A percentile compares a stretch with the other conserved stretches of the same genome.
These are phyloP conservation scores for Tachina fera DNA, from an alignment of 2,888 invertebrate species.

Conservation along the genomic window DNA sequence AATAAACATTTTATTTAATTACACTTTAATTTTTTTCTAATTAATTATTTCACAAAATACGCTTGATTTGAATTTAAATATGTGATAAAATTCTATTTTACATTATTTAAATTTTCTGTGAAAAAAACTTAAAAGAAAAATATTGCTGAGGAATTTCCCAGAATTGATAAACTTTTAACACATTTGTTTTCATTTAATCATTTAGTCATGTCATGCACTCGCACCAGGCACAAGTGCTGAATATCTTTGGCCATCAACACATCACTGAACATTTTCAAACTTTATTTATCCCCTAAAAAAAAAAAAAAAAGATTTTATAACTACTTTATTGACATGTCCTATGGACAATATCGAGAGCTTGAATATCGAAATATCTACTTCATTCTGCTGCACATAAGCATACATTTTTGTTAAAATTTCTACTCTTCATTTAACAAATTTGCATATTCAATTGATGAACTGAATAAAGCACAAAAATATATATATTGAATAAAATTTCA, in stretches of 20 bases:
- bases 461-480: constrained; percentile 18
- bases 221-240: constrained; percentile 20
- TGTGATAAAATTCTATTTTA: neutral
- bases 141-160: neutral
- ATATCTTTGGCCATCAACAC: constrained; percentile 12
- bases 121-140: neutral
- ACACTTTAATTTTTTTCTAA: no score
- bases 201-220: neutral
- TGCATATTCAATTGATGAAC: constrained; percentile 66
- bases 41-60: no score
- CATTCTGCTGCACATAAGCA: neutral
- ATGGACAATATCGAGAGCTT: constrained; percentile 53
- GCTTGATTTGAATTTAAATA: neutral
- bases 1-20: no score
- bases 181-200: neutral
- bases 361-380: constrained; percentile 8
- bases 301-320: constrained; percentile 13
- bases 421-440: constrained; percentile 67
- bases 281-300: neutral
- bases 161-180: neutral
- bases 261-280: constrained; percentile 10
- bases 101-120: neutral
- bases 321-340: constrained; percentile 59
- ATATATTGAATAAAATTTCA: constrained; percentile 33
- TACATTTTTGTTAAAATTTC: constrained; percentile 47